A percentile compares a stretch with the other conserved stretches of the same genome.
phyloP scores from a whole-genome alignment of 2,888 invertebrate genomes.

The Panorpa germanica region DNA sequence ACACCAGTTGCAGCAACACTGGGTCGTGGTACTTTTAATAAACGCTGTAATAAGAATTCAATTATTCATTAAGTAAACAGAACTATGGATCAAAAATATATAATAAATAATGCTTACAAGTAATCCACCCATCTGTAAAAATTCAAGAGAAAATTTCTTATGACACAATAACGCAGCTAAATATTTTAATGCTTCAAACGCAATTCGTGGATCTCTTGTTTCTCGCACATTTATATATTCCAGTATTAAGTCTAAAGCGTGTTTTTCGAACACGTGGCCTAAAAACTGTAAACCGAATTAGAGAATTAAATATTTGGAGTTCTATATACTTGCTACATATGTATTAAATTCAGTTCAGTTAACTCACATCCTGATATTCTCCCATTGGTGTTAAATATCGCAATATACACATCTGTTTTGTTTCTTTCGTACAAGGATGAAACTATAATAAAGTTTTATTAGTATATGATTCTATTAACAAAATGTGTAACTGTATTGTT shows the following conservation, averaged over 20 bases:
- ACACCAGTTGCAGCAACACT: slow-evolving; percentile 94
- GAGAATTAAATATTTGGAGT: slow-evolving; percentile 3
- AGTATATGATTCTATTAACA: too few relatives aligned
- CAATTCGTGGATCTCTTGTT: slow-evolving; percentile 76
- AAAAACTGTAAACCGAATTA: slow-evolving; percentile 42
- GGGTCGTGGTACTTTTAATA: slow-evolving; percentile 80
- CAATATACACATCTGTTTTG: slow-evolving; percentile 81
- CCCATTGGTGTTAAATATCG: slow-evolving; percentile 93
- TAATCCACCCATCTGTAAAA: slow-evolving; percentile 74
- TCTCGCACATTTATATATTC: slow-evolving; percentile 78
- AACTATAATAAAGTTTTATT: too few relatives aligned
- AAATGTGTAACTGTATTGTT: too few relatives aligned
- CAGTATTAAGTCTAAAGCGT: slow-evolving; percentile 76
- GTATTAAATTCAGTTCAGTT: slow-evolving; percentile 5
- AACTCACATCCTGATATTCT: slow-evolving; percentile 78
- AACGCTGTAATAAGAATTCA: slow-evolving; percentile 29
- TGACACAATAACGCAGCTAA: slow-evolving; percentile 87
- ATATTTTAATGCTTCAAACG: slow-evolving; percentile 93
- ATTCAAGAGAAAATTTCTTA: slow-evolving; percentile 95
- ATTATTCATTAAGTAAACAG: background rate
- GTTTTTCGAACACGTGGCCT: slow-evolving; percentile 82
- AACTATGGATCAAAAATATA: slow-evolving; percentile 2
- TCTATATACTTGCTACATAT: slow-evolving; percentile 6
- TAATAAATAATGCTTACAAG: slow-evolving; percentile 29
- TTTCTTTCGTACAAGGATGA: slow-evolving; percentile 72